Conservation (phyloP, 2,888 invertebrate species). For the Lymantria monacha region DNA sequence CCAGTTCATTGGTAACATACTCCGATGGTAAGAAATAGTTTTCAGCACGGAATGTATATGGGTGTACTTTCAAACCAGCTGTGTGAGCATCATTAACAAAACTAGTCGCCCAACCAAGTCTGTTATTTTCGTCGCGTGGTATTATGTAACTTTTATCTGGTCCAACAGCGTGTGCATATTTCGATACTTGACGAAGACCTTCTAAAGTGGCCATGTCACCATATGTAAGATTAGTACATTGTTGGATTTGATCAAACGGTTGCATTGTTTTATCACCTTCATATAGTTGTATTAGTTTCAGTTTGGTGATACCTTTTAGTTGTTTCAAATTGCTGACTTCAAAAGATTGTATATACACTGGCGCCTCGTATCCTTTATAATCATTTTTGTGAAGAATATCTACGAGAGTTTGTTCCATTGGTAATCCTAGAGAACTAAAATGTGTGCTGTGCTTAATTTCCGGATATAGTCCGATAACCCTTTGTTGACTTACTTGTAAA, state of each 20-base stretch:
- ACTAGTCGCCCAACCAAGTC: constrained; percentile 50
- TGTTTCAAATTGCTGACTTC: constrained; percentile 67
- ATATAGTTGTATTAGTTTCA: constrained; percentile 61
- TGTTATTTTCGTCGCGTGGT: constrained; percentile 53
- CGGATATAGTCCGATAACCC: constrained; percentile 66
- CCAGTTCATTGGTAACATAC: constrained; percentile 43
- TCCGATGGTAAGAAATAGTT: constrained; percentile 63
- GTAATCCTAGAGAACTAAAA: constrained; percentile 54
- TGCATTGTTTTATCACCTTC: constrained; percentile 36
- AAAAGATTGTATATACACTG: constrained; percentile 71
- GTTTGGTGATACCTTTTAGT: constrained; percentile 55
- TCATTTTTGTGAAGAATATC: constrained; percentile 59
- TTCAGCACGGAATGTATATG: constrained; percentile 71
- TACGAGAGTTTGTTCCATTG: constrained; percentile 60
- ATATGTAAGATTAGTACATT: constrained; percentile 55
- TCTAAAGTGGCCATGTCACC: constrained; percentile 62
- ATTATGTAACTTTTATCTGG: constrained; percentile 70
- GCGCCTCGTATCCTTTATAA: constrained; percentile 48
- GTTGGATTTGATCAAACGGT: constrained; percentile 56
- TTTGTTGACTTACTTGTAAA: constrained; percentile 56
- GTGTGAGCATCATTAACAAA: constrained; percentile 65
- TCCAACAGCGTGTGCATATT: constrained; percentile 67
- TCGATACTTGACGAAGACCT: constrained; percentile 61
- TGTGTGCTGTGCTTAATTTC: constrained; percentile 69
- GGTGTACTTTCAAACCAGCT: constrained; percentile 64